phyloP scores from a whole-genome alignment of 2,113 vertebrate genomes.

The Pachyramphus minor region DNA sequence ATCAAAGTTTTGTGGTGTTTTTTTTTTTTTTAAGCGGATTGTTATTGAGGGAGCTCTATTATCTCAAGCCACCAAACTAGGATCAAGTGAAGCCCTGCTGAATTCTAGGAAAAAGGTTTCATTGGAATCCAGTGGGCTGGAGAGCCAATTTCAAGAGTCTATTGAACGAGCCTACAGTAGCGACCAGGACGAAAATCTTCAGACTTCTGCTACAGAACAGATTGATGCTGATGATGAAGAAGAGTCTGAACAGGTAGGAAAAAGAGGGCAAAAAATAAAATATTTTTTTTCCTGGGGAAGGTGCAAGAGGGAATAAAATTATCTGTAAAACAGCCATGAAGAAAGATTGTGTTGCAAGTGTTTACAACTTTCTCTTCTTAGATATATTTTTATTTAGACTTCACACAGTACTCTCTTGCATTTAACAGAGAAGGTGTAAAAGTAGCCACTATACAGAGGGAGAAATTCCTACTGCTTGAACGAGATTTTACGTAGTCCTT shows the following conservation, averaged over 20 bases:
- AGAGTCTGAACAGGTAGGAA: slow-evolving; percentile 75
- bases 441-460: neutral
- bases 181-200: slow-evolving; percentile 78
- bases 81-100: slow-evolving; percentile 62
- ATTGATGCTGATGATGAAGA: slow-evolving; percentile 85
- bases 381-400: neutral
- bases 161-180: slow-evolving; percentile 75
- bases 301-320: neutral
- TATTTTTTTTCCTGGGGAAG: neutral
- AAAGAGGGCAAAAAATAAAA: neutral
- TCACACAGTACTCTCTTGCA: neutral
- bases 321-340: neutral
- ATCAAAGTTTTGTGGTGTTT: neutral
- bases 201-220: slow-evolving; percentile 70
- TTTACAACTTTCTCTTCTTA: neutral
- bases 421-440: neutral
- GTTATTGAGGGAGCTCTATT: slow-evolving; percentile 75
- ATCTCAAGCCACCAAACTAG: slow-evolving; percentile 77
- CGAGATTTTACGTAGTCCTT: neutral
- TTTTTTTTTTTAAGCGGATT: slow-evolving; percentile 63
- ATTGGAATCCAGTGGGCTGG: slow-evolving; percentile 43
- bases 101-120: slow-evolving; percentile 73
- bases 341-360: neutral
- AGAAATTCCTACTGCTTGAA: neutral
- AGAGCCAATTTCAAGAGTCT: slow-evolving; percentile 78